Evolutionary conservation across 1,140 invertebrate species (phyloP).

Genomic region (Archegozetes longisetosus): DNA sequence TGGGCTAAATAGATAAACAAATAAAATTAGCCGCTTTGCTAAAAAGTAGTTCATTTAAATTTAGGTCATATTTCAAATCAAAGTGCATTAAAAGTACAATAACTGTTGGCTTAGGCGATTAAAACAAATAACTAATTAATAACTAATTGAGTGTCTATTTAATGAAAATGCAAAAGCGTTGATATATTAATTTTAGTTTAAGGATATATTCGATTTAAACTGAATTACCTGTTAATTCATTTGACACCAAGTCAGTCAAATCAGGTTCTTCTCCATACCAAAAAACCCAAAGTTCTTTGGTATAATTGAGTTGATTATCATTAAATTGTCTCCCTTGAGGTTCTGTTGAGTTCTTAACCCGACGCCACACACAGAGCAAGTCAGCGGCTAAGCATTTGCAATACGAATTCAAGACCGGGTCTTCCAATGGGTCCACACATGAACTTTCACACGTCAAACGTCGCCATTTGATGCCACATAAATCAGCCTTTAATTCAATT

Average conservation of each 20-base stretch:
- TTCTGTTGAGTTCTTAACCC: slow-evolving; percentile 32
- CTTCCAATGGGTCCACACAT: slow-evolving; percentile 53
- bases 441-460: slow-evolving; percentile 56
- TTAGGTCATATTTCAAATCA: not conserved
- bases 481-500: slow-evolving; percentile 96
- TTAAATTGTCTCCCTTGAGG: slow-evolving; percentile 17
- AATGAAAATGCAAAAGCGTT: too few species aligned
- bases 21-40: not conserved
- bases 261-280: slow-evolving; percentile 97
- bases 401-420: slow-evolving; percentile 82
- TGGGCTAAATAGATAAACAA: not conserved
- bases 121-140: too few species aligned
- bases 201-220: too few species aligned
- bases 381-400: slow-evolving; percentile 80
- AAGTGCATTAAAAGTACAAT: not conserved
- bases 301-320: slow-evolving; percentile 17
- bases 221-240: slow-evolving; percentile 25
- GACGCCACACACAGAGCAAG: slow-evolving; percentile 89
- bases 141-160: too few species aligned
- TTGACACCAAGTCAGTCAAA: slow-evolving; percentile 31
- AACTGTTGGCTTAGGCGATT: too few species aligned
- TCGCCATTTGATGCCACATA: slow-evolving; percentile 98
- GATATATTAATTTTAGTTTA: too few species aligned
- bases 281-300: slow-evolving; percentile 94
- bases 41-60: not conserved